These are phyloP conservation scores for Otus scops DNA, from an alignment of 2,797 vertebrate genomes.

Conservation along the genomic window DNA sequence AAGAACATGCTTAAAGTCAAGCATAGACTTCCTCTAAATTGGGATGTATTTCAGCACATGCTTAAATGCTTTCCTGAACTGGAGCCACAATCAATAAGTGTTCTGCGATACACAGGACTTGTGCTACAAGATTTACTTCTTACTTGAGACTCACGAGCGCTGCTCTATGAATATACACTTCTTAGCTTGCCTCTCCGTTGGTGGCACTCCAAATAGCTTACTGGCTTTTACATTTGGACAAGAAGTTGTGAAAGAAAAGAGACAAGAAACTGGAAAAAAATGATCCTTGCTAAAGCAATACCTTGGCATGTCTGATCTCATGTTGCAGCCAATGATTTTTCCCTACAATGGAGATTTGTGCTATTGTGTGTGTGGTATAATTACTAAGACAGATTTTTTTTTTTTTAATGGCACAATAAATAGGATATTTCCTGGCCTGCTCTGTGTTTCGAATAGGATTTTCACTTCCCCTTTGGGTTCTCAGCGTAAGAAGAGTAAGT, in stretches of 20 bases:
- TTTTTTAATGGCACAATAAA: slow-evolving; percentile 59
- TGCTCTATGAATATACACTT: neutral
- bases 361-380: slow-evolving; percentile 57
- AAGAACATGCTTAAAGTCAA: slow-evolving; percentile 45
- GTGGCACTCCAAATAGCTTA: slow-evolving; percentile 51
- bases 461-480: slow-evolving; percentile 64
- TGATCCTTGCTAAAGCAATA: slow-evolving; percentile 28
- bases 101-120: neutral
- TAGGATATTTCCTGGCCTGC: slow-evolving; percentile 68
- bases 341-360: slow-evolving; percentile 37
- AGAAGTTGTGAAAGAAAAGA: slow-evolving; percentile 25
- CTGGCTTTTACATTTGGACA: slow-evolving; percentile 40
- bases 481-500: slow-evolving; percentile 41
- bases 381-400: slow-evolving; percentile 29
- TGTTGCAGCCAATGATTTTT: slow-evolving; percentile 38
- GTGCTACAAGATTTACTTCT: slow-evolving; percentile 21
- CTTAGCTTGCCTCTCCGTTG: slow-evolving; percentile 6
- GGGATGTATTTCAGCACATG: slow-evolving; percentile 54
- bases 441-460: slow-evolving; percentile 44
- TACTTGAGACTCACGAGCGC: neutral
- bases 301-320: slow-evolving; percentile 34
- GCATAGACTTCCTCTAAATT: slow-evolving; percentile 33
- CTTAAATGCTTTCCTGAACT: slow-evolving; percentile 55
- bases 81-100: slow-evolving; percentile 34
- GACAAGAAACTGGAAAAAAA: slow-evolving; percentile 5